These are phyloP conservation scores for Gari tellinella DNA, from an alignment of 2,888 invertebrate genomes.

Conservation along the genomic window DNA sequence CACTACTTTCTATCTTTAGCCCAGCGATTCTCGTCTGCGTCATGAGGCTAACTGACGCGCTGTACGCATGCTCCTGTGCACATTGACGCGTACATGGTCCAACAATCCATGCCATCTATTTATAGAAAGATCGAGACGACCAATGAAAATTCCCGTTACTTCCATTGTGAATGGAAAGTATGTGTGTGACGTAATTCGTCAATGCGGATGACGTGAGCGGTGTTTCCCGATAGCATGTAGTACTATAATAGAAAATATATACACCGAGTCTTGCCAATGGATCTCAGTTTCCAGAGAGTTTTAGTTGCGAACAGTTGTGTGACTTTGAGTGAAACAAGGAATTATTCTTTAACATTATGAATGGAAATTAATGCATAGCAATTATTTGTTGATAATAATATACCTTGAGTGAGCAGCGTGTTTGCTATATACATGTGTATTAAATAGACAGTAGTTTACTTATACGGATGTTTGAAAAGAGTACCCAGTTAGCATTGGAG, in stretches of 20 bases:
- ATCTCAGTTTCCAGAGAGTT: conserved; percentile 28
- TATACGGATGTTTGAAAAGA: no score
- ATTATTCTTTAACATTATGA: no score
- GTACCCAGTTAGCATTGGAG: no score
- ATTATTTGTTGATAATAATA: no score
- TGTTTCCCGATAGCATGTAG: conserved; percentile 60
- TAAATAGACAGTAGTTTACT: no score
- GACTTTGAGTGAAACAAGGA: no score
- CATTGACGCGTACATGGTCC: conserved; percentile 35
- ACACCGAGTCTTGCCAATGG: conserved; percentile 27
- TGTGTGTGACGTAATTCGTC: conserved; percentile 56
- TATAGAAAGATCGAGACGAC: conserved; percentile 38
- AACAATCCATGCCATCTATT: conserved; percentile 24
- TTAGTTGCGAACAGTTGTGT: no score
- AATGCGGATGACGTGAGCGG: conserved; percentile 54
- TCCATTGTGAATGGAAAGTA: conserved; percentile 17
- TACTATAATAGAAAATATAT: conserved; percentile 56
- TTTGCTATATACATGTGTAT: no score
- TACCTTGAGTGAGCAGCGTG: no score
- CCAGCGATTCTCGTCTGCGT: conserved; percentile 19
- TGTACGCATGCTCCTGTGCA: conserved; percentile 30
- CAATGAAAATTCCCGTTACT: conserved; percentile 51
- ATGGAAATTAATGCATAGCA: no score
- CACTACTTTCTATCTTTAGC: no score
- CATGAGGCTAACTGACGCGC: conserved; percentile 39